These are phyloP conservation scores for Lypha dubia DNA, from an alignment of 2,888 invertebrate species.

Conservation along the genomic window DNA sequence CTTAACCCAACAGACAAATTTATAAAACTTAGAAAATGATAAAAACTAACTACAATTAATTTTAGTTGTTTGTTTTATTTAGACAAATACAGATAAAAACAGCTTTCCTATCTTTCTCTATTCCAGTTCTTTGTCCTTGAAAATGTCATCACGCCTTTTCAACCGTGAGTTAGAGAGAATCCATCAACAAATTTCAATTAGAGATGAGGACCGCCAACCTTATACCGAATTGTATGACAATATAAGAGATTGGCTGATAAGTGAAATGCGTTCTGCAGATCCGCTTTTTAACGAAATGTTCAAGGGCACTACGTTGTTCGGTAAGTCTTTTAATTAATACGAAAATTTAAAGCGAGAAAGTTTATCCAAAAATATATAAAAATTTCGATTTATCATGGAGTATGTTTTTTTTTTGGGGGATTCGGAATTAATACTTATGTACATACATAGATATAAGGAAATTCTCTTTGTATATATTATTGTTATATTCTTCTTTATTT, in stretches of 20 bases:
- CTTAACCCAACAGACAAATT: constrained; percentile 1
- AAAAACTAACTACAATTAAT: too few relatives aligned
- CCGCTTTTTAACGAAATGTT: constrained; percentile 65
- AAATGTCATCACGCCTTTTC: constrained; percentile 50
- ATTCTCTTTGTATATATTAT: too few relatives aligned
- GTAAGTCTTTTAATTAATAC: constrained; percentile 58
- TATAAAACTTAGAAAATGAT: background rate
- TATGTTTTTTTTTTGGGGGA: too few relatives aligned
- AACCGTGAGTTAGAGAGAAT: constrained; percentile 39
- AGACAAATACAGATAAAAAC: background rate
- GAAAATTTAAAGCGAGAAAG: background rate
- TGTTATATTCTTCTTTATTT: too few relatives aligned
- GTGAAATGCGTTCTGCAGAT: constrained; percentile 55
- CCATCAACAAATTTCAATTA: constrained; percentile 53
- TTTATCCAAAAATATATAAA: too few relatives aligned
- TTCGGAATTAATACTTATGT: too few relatives aligned
- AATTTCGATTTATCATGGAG: too few relatives aligned
- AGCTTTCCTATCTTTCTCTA: background rate
- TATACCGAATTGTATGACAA: constrained; percentile 63
- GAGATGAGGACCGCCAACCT: constrained; percentile 44
- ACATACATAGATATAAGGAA: too few relatives aligned
- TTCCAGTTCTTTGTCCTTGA: background rate
- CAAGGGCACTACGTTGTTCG: constrained; percentile 69
- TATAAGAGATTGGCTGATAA: constrained; percentile 58
- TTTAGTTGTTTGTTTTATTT: background rate